Evolutionary conservation across 2,113 vertebrate species (phyloP).

Genomic region (Pachypanchax playfairii): DNA sequence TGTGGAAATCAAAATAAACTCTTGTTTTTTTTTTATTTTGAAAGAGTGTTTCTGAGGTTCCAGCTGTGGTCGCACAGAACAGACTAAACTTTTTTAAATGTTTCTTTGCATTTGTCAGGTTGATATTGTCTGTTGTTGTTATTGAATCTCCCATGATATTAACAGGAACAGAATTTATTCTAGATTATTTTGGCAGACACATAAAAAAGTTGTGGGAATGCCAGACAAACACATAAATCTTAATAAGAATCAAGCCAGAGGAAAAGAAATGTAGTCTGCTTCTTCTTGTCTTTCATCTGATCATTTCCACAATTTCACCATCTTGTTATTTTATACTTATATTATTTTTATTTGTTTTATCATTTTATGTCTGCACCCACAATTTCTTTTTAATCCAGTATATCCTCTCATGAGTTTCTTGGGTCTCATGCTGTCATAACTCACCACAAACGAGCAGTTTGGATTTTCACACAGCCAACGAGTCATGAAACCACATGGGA

Average conservation of each 20-base stretch:
- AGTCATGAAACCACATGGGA: constrained; percentile 59
- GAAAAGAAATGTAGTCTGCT: too few species aligned
- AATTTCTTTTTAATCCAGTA: constrained; percentile 24
- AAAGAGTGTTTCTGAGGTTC: too few species aligned
- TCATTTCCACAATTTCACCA: constrained; percentile 31
- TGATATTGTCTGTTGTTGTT: not conserved
- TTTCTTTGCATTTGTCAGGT: not conserved
- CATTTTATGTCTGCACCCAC: constrained; percentile 22
- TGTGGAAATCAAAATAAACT: too few species aligned
- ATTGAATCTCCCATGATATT: too few species aligned
- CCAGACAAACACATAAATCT: not conserved
- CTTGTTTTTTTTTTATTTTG: not conserved
- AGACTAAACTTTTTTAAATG: not conserved
- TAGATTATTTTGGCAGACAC: not conserved
- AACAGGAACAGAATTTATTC: too few species aligned
- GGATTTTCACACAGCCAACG: constrained; percentile 43
- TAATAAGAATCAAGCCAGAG: not conserved
- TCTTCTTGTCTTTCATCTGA: constrained; percentile 9
- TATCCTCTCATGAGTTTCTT: constrained; percentile 25
- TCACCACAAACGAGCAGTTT: constrained; percentile 66
- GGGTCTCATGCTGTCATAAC: constrained; percentile 59
- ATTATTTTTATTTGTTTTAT: too few species aligned
- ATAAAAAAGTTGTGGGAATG: too few species aligned
- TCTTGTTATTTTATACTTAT: not conserved
- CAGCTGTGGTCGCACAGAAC: not conserved